phyloP scores from a whole-genome alignment of 2,888 invertebrate genomes.

The Epinotia brunnichana region DNA sequence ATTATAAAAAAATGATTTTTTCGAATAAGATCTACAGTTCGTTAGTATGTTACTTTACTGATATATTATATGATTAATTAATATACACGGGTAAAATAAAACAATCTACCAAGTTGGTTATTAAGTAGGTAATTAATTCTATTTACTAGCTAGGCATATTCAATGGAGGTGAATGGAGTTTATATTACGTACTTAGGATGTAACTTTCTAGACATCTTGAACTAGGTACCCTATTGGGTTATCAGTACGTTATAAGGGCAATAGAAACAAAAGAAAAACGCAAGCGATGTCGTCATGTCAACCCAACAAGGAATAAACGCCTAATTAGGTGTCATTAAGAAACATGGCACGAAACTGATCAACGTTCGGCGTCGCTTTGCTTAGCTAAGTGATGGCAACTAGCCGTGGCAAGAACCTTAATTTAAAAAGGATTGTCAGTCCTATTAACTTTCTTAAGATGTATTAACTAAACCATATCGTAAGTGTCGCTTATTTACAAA shows the following conservation, averaged over 20 bases:
- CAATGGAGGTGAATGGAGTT: not conserved
- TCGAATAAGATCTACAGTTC: not conserved
- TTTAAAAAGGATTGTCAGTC: slow-evolving; percentile 24
- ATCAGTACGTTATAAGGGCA: not conserved
- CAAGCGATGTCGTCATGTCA: slow-evolving; percentile 5
- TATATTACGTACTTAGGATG: not conserved
- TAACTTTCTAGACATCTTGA: not conserved
- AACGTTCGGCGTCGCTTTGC: not conserved
- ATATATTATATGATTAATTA: too few relatives aligned
- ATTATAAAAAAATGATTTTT: not conserved
- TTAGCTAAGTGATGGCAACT: slow-evolving; percentile 3
- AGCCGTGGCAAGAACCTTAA: not conserved
- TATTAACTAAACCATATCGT: slow-evolving; percentile 24
- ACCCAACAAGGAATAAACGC: slow-evolving; percentile 2
- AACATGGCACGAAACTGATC: slow-evolving; percentile 12
- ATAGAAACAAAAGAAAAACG: not conserved
- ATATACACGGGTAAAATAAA: too few relatives aligned
- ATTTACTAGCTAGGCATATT: too few relatives aligned
- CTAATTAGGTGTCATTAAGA: slow-evolving; percentile 8
- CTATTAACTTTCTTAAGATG: slow-evolving; percentile 14
- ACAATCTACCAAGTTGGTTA: too few relatives aligned
- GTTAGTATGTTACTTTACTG: not conserved
- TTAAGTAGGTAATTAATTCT: too few relatives aligned
- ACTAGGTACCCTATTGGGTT: not conserved
- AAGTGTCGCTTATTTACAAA: slow-evolving; percentile 3